Conservation (phyloP, 1,140 invertebrate species). For the Drosophila bifasciata region DNA sequence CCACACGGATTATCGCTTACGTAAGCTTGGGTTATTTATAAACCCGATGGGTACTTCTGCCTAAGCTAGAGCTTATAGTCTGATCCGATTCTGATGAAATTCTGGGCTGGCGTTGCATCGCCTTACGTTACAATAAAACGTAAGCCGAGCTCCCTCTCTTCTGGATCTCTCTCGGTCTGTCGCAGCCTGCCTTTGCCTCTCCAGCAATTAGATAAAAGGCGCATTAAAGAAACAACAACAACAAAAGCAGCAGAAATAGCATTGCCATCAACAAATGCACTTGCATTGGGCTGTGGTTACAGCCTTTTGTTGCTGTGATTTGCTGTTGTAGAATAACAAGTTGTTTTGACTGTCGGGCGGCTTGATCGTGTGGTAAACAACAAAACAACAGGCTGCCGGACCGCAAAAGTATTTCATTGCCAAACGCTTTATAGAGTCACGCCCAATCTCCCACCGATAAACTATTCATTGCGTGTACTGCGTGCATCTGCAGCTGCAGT, state of each 20-base stretch:
- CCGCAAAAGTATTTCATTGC: slow-evolving; percentile 78
- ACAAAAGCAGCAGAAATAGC: slow-evolving; percentile 33
- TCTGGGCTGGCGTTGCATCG: slow-evolving; percentile 7
- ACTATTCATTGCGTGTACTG: slow-evolving; percentile 37
- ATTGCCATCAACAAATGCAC: slow-evolving; percentile 36
- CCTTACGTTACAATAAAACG: slow-evolving; percentile 25
- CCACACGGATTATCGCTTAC: slow-evolving; percentile 32
- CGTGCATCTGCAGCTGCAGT: slow-evolving; percentile 39
- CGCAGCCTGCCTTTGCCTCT: slow-evolving; percentile 8
- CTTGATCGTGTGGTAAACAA: slow-evolving; percentile 59
- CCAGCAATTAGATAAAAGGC: slow-evolving; percentile 42
- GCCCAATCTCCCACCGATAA: slow-evolving; percentile 46
- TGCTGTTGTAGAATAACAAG: slow-evolving; percentile 68
- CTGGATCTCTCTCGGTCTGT: slow-evolving; percentile 5
- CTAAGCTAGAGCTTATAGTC: slow-evolving; percentile 16
- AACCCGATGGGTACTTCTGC: slow-evolving; percentile 11
- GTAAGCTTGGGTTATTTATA: slow-evolving; percentile 30
- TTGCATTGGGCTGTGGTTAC: slow-evolving; percentile 56
- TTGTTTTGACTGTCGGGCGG: slow-evolving; percentile 68
- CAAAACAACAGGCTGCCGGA: slow-evolving; percentile 29
- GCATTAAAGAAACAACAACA: slow-evolving; percentile 26
- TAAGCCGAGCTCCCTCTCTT: slow-evolving; percentile 11
- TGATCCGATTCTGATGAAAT: slow-evolving; percentile 42
- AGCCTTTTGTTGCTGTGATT: slow-evolving; percentile 29
- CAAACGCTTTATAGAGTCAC: slow-evolving; percentile 51